Evolutionary conservation across 2,888 invertebrate species (phyloP).

Genomic region (Drosophila mimica): DNA sequence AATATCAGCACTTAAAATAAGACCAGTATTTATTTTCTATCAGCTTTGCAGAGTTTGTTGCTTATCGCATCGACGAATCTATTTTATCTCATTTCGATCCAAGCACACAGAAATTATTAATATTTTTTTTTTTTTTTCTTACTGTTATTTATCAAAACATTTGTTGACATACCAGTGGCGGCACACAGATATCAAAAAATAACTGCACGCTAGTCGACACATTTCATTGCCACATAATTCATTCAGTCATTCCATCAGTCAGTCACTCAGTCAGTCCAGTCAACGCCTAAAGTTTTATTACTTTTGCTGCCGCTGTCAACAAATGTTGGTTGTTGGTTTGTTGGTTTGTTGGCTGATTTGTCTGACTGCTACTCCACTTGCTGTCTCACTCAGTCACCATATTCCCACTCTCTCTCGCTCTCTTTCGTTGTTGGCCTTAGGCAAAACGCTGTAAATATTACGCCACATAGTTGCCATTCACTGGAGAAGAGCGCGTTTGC

Average conservation of each 20-base stretch:
- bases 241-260: conserved; percentile 51
- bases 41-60: neutral
- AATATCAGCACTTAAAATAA: neutral
- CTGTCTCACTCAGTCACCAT: neutral
- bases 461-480: conserved; percentile 62
- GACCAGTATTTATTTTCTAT: neutral
- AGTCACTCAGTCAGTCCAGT: conserved; percentile 53
- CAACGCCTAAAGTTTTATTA: conserved; percentile 78
- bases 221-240: conserved; percentile 68
- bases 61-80: conserved; percentile 2
- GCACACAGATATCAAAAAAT: conserved; percentile 51
- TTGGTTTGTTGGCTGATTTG: conserved; percentile 51
- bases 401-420: neutral
- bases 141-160: conserved; percentile 44
- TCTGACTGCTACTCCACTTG: conserved; percentile 28
- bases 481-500: conserved; percentile 47
- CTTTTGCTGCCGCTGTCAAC: conserved; percentile 66
- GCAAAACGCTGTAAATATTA: conserved; percentile 73
- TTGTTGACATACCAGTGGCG: conserved; percentile 58
- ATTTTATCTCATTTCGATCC: conserved; percentile 27
- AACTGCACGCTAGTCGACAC: conserved; percentile 45
- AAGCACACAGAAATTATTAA: conserved; percentile 54
- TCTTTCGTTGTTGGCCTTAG: conserved; percentile 45
- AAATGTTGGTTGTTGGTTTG: conserved; percentile 61
- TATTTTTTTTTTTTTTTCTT: conserved; percentile 41